Conservation (phyloP, 2,797 vertebrate species). For the Xenopus petersii region DNA sequence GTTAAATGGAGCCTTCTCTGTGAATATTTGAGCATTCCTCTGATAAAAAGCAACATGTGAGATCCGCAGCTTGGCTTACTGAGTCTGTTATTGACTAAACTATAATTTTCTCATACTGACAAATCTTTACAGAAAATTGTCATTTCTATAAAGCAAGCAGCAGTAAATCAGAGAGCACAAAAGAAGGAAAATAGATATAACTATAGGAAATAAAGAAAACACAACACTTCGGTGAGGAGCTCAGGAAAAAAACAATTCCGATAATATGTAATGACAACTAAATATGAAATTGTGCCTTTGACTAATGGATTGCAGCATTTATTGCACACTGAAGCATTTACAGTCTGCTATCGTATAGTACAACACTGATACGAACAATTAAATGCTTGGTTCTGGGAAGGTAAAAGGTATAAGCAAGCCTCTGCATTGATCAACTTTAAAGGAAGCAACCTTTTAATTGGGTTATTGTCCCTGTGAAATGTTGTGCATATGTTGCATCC, state of each 20-base stretch:
- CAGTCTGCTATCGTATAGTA: neutral
- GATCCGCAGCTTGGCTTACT: slow-evolving; percentile 48
- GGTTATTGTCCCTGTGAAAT: too few species aligned
- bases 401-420: too few species aligned
- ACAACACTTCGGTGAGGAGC: neutral
- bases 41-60: slow-evolving; percentile 42
- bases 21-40: slow-evolving; percentile 17
- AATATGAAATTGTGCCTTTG: slow-evolving; percentile 7
- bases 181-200: slow-evolving; percentile 37
- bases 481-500: too few species aligned
- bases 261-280: slow-evolving; percentile 5
- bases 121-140: slow-evolving; percentile 52
- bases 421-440: too few species aligned
- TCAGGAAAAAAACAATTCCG: slow-evolving; percentile 2
- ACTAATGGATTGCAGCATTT: neutral
- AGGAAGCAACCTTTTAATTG: too few species aligned
- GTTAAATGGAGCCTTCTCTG: slow-evolving; percentile 1
- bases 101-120: slow-evolving; percentile 51
- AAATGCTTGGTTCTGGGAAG: too few species aligned
- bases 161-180: slow-evolving; percentile 49
- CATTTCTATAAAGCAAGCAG: slow-evolving; percentile 44
- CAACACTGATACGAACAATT: neutral
- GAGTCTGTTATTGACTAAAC: slow-evolving; percentile 52
- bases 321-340: too few species aligned
- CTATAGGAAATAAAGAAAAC: slow-evolving; percentile 18